Evolutionary conservation across 2,797 vertebrate genomes (phyloP), one percentile per base, ranked within the genome.

Genomic region (Enteromius fasciolatus): DNA sequence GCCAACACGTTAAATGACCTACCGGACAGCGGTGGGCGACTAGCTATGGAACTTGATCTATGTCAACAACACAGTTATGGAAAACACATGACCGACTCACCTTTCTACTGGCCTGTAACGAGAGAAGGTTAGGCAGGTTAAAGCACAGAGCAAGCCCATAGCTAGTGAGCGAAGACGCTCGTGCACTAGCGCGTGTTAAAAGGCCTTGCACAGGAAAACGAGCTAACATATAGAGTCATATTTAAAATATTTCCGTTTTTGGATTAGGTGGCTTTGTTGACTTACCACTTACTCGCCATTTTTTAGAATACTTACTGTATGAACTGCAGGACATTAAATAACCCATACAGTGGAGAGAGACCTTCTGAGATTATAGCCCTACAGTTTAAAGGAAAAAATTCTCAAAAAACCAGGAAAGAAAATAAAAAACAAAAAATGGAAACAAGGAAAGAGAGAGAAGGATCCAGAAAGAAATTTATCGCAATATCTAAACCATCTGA

Each of bases 311-410:
- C 93, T 95, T 94, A 95, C 93, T 92, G 90, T 91, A 80, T 83
- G 88, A 94, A 89, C 93, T 93, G 92, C 91, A 95, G 92, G 92
- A 94, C 89, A 84, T 92, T 91, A 90, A 93, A 93, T 92, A 93
- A 94, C 93, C 91, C 87, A 91, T 93, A 95, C 90, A 95, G 90
- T 91, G 95, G 92, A 93, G 92, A 91, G 86, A 94, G 91, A 93
- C 91, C 88, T 25, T 94, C 88, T 92, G 91, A 94, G 90, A 90
- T 87, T 86, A 92, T 87, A 94, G 88, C 91, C 85, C 94, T 95
- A 94, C 81, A 94, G 94, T 91, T 91, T 77, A 74, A 61, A 76
- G 78, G 80, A 93, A 94, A 93, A 87, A 86, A 94, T 91, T 94
- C 91, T 94, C 82, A 92, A 88, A 44, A 57, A 25, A 36, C 36